Conservation (phyloP, 2,888 invertebrate genomes). For the Perizoma flavofasciatum region DNA sequence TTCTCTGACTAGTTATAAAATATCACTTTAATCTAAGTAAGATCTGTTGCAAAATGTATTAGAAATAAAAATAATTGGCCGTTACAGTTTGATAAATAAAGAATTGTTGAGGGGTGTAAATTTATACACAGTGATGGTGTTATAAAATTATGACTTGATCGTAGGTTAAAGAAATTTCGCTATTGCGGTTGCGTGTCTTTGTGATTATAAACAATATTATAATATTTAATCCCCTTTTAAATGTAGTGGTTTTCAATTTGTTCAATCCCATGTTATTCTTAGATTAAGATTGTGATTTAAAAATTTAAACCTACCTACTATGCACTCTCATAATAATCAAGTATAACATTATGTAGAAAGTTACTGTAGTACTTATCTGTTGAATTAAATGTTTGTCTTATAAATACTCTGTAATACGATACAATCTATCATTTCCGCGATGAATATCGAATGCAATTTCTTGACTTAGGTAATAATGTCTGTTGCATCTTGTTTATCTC, state of each 20-base stretch:
- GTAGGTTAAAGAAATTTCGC: slow-evolving; percentile 37
- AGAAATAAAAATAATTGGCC: slow-evolving; percentile 29
- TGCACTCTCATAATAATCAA: slow-evolving; percentile 54
- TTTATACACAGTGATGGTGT: slow-evolving; percentile 20
- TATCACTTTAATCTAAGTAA: slow-evolving; percentile 61
- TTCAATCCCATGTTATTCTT: slow-evolving; percentile 61
- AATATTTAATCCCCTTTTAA: slow-evolving; percentile 60
- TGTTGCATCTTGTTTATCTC: not conserved
- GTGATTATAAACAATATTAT: slow-evolving; percentile 48
- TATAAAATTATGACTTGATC: slow-evolving; percentile 29
- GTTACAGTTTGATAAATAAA: slow-evolving; percentile 34
- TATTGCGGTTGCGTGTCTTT: slow-evolving; percentile 41
- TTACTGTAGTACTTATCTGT: slow-evolving; percentile 25
- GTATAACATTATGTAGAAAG: slow-evolving; percentile 55
- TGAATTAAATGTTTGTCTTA: slow-evolving; percentile 18
- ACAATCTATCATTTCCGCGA: slow-evolving; percentile 8
- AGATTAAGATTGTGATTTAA: slow-evolving; percentile 70
- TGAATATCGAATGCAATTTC: slow-evolving; percentile 7
- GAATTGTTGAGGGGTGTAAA: slow-evolving; percentile 24
- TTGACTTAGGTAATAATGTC: slow-evolving; percentile 9
- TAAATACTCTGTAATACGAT: slow-evolving; percentile 23
- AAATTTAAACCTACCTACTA: slow-evolving; percentile 70
- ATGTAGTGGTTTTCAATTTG: slow-evolving; percentile 64
- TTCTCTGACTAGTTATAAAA: slow-evolving; percentile 69
- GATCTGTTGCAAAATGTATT: slow-evolving; percentile 66